Evolutionary conservation across 2,113 vertebrate genomes (phyloP), one percentile per base, ranked within the genome.

Genomic region (Penelope pileata): DNA sequence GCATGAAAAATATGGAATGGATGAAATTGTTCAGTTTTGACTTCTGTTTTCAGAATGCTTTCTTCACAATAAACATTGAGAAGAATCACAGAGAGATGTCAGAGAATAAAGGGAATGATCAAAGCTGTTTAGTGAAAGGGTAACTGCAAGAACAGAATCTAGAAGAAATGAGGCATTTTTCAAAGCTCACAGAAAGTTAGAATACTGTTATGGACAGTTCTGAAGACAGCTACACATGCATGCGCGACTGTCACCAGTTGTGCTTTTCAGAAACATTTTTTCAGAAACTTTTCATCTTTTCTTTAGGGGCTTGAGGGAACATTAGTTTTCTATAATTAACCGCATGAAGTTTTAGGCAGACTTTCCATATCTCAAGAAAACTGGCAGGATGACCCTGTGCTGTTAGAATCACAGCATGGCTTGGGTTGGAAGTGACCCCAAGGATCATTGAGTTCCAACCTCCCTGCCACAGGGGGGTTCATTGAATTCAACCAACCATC

Each of bases 191-290:
- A 40, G 11, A 60, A 70, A 93, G 43, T 59, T 40, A 32, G 40
- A 53, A 62, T 88, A 88, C 48, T 73, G 27, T 79, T 87, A 40
- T 50, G 92, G 91, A 40, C 88, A 88, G 58, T 83, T 93, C 75
- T 90, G 92, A 85, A 87, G 70, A n/a, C 67, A 86, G 62, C 42
- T 69, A 78, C 48, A 48, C 8, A 23, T 23, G 58, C 0, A 1
- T 84, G 66, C 86, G 84, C 82, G 36, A 58, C 53, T 72, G 74
- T 82, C 29, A 59, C 12, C 64, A 47, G 32, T n/a, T 53, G n/a
- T 63, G 67, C 12, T n/a, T 90, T 91, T 91, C 45, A 67, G 19
- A 17, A 80, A n/a, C n/a, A n/a, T n/a, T n/a, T n/a, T n/a, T n/a
- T n/a, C n/a, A n/a, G n/a, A n/a, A n/a, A n/a, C n/a, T n/a, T n/a